Evolutionary conservation across 1,140 invertebrate species (phyloP).

Genomic region (Bombus waltoni): DNA sequence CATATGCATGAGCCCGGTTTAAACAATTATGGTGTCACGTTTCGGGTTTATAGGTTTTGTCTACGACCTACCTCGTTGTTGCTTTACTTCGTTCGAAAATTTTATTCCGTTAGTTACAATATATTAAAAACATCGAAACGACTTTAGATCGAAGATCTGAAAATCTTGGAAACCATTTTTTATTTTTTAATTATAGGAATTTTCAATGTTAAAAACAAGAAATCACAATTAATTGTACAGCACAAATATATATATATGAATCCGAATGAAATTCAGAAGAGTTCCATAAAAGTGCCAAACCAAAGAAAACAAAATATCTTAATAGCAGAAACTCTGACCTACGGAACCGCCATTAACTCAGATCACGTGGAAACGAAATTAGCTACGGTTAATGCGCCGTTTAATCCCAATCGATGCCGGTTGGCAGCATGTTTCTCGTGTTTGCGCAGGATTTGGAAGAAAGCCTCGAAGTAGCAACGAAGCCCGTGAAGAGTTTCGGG

Average conservation of each 20-base stretch:
- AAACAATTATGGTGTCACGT: background rate
- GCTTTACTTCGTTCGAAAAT: background rate
- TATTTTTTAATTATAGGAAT: too few relatives aligned
- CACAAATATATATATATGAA: too few relatives aligned
- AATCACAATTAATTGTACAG: too few relatives aligned
- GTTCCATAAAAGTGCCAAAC: background rate
- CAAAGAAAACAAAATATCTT: background rate
- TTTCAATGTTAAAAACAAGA: too few relatives aligned
- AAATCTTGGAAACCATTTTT: too few relatives aligned
- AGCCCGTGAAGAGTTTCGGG: slow-evolving; percentile 33
- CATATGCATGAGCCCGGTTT: background rate
- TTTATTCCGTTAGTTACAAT: background rate
- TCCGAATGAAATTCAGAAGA: background rate
- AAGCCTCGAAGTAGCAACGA: background rate
- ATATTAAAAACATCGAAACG: background rate
- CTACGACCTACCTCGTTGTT: background rate
- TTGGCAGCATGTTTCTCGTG: background rate
- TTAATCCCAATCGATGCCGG: slow-evolving; percentile 8
- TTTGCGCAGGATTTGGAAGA: slow-evolving; percentile 15
- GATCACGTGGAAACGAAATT: background rate
- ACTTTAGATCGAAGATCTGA: too few relatives aligned
- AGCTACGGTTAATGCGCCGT: background rate
- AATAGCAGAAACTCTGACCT: background rate
- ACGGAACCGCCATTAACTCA: background rate
- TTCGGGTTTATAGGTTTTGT: background rate